Evolutionary conservation across 1,140 invertebrate species (phyloP).

Genomic region (Zophobas atratus): DNA sequence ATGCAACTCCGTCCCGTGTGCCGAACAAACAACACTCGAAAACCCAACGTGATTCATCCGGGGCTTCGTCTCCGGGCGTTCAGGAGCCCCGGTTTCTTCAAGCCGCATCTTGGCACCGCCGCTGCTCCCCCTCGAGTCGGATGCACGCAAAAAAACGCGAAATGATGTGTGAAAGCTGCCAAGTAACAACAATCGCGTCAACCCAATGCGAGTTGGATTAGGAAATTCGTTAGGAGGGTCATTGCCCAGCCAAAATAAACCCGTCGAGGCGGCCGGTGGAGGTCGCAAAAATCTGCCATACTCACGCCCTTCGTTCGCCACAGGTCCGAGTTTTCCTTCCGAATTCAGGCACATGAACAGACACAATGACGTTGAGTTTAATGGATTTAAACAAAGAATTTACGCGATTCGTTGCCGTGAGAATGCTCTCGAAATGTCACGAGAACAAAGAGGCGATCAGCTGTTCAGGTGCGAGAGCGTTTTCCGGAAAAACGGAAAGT

Average conservation of each 20-base stretch:
- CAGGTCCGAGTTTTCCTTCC: slow-evolving; percentile 9
- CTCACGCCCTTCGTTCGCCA: slow-evolving; percentile 28
- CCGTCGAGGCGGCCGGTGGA: neutral
- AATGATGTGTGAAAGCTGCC: slow-evolving; percentile 32
- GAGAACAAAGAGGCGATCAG: slow-evolving; percentile 43
- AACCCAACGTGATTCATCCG: no score
- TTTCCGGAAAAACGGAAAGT: neutral
- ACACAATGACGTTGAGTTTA: slow-evolving; percentile 36
- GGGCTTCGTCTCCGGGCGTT: no score
- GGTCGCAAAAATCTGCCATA: neutral
- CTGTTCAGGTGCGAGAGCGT: slow-evolving; percentile 34
- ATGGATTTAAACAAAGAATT: slow-evolving; percentile 44
- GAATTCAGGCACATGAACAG: slow-evolving; percentile 23
- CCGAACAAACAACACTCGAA: no score
- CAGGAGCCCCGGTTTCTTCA: no score
- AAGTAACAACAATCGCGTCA: neutral
- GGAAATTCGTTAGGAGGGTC: slow-evolving; percentile 34
- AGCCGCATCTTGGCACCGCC: no score
- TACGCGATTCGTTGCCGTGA: slow-evolving; percentile 42
- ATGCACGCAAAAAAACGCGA: neutral
- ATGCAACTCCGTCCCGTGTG: no score
- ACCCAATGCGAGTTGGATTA: slow-evolving; percentile 21
- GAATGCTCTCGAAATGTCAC: slow-evolving; percentile 45
- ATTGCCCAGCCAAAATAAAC: slow-evolving; percentile 41
- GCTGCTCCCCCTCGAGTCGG: no score